These are phyloP conservation scores for Peromyscus aztecus DNA, from an alignment of 2,797 vertebrate genomes.

Conservation along the genomic window DNA sequence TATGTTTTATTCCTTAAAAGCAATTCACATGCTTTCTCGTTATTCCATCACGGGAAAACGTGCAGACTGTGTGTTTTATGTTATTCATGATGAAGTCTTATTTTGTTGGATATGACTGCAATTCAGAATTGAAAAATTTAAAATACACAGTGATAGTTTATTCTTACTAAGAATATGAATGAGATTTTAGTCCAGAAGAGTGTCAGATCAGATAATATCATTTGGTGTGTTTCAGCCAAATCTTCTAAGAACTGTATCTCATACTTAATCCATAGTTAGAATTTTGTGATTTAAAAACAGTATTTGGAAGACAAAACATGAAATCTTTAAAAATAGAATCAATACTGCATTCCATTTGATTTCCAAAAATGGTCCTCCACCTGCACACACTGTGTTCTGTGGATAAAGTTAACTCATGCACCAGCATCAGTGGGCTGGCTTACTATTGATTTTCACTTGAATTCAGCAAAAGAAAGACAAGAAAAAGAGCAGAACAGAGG, in stretches of 20 bases:
- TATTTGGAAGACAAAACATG: slow-evolving; percentile 14
- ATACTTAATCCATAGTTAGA: background rate
- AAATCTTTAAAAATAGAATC: background rate
- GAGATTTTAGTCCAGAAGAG: background rate
- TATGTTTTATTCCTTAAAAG: background rate
- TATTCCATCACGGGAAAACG: background rate
- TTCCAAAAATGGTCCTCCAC: background rate
- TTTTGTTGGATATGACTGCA: background rate
- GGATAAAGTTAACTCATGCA: background rate
- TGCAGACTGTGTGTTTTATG: background rate
- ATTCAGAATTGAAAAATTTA: slow-evolving; percentile 9
- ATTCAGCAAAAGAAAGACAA: background rate
- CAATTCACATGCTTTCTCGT: background rate
- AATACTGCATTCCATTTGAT: background rate
- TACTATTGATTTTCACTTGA: background rate
- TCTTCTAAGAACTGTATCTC: background rate
- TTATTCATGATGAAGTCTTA: background rate
- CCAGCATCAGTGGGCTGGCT: background rate
- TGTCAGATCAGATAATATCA: background rate
- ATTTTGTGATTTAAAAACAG: background rate
- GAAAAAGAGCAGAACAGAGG: background rate
- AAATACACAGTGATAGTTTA: background rate
- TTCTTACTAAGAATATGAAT: background rate
- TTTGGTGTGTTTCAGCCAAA: background rate
- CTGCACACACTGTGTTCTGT: background rate